Base-by-base conservation (phyloP, 1,140 invertebrate species). In the Scaptomyza pallida region DNA sequence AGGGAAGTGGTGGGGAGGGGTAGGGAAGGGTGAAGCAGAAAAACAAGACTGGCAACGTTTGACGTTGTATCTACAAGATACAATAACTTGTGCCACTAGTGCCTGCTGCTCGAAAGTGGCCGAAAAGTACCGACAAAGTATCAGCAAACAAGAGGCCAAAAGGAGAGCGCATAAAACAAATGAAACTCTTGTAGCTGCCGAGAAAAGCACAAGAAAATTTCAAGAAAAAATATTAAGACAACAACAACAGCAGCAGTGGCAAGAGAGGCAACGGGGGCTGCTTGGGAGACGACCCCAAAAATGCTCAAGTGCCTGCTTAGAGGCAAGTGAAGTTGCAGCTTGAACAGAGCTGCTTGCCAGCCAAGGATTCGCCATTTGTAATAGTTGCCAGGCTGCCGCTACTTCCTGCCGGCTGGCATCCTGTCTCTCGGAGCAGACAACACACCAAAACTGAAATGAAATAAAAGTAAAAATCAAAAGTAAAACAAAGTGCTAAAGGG, bases 111-210 rank as follows among this genome's bases (percentile, higher is more conserved):
- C 47, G 80, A 75, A 85, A 88, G 82, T 88, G 81, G 82, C 82
- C 82, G 63, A 88, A 86, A 88, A 88, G 82, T 88, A 82, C 82
- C 83, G 78, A 88, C 83, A 88, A 88, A 88, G 82, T 88, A 88
- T 88, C 68, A 78, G 83, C 83, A 88, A 88, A 88, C 82, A 88
- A 63, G 35, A 47, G 54, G 41, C 26, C 63, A 85, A 85, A 73
- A 86, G 76, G 76, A 85, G 82, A 86, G 82, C 81, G 78, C 82
- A 86, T 86, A 88, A 86, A 86, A 86, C 82, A 86, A 86, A 86
- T 86, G 82, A 86, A 86, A 86, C 78, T 88, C 82, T 88, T 86
- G 82, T 88, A 75, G 51, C 41, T 41, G 71, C 72, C 62, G 81
- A 76, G 81, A 85, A 85, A 85, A 85, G 81, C 82, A 74, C 81